phyloP scores from a whole-genome alignment of 2,113 vertebrate genomes.

The Xiphorhynchus elegans region DNA sequence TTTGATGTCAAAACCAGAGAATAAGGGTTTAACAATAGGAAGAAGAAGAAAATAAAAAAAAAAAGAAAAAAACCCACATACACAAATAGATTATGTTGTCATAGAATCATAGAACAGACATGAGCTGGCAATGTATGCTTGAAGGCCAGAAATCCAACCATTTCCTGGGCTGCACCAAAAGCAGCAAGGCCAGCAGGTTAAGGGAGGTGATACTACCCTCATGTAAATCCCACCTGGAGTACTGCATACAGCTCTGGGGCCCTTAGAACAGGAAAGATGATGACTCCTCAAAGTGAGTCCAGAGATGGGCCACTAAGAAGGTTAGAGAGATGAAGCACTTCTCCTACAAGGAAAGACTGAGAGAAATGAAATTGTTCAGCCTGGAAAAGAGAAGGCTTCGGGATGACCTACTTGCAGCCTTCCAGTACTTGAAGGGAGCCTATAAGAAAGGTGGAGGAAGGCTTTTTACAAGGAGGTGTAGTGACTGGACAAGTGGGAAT shows the following conservation, averaged over 20 bases:
- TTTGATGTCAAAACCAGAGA: slow-evolving; percentile 23
- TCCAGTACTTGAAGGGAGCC: neutral
- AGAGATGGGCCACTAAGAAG: neutral
- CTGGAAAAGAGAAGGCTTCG: neutral
- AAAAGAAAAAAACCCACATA: neutral
- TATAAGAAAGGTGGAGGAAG: neutral
- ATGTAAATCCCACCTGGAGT: neutral
- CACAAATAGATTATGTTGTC: neutral
- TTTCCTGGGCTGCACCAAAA: neutral
- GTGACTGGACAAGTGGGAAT: neutral
- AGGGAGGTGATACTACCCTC: neutral
- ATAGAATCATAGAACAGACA: neutral
- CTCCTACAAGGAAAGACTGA: neutral
- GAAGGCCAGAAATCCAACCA: neutral
- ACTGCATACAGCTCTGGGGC: neutral
- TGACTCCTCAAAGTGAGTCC: neutral
- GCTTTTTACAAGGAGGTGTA: neutral
- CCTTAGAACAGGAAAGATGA: neutral
- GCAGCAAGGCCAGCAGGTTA: neutral
- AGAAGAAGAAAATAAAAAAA: neutral
- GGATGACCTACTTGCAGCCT: neutral
- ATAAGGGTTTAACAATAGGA: neutral
- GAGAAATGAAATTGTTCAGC: neutral
- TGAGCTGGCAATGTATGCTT: rapidly evolving
- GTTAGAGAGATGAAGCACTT: neutral